Base-by-base conservation (phyloP, 2,113 vertebrate genomes). In the Artemisiospiza belli region DNA sequence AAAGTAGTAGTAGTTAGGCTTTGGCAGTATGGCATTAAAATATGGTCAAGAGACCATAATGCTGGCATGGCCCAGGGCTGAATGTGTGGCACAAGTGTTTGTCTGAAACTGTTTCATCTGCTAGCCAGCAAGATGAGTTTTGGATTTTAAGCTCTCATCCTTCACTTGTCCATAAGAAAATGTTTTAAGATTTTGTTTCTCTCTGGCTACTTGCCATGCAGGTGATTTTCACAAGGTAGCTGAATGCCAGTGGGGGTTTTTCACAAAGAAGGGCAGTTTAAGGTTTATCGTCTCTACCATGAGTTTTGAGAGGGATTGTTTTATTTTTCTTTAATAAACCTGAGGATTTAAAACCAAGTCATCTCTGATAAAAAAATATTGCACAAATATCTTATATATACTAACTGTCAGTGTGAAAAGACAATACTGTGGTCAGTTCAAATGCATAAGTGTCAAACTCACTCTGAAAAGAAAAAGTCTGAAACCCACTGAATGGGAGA, bases 1-100 rank as follows among this genome's bases (percentile, higher is more conserved):
- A 39, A 7, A 54, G 12, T 4, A 15, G 24, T 16, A 55, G 19
- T 11, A 18, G 24, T 17, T 18, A 44, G 15, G 31, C 20, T 79
- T 67, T 46, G 49, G 44, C 41, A 46, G 20, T 44, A 20, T 44
- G 25, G 39, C 33, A n/a, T n/a, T 54, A 86, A 87, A 75, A 54
- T 37, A 18, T 3, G 4, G 11, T 44, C 66, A 49, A 44, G 31
- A 76, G 17, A 52, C 24, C 15, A 9, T 4, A 58, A 62, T 12
- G 12, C 3, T 55, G 8, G 8, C 3, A 0, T 24, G 70, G 55
- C 8, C 21, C 44, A 11, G 4, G 9, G 24, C 10, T 6, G 3
- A 82, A 49, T 5, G 6, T 1, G 1, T 30, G 25, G 51, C 72
- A 37, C 27, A 19, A 41, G 28, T 49, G 28, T 22, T 83, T 90